Evolutionary conservation across 2,113 vertebrate species (phyloP), one percentile per base, ranked within the genome.

Genomic region (Microtus oregoni): DNA sequence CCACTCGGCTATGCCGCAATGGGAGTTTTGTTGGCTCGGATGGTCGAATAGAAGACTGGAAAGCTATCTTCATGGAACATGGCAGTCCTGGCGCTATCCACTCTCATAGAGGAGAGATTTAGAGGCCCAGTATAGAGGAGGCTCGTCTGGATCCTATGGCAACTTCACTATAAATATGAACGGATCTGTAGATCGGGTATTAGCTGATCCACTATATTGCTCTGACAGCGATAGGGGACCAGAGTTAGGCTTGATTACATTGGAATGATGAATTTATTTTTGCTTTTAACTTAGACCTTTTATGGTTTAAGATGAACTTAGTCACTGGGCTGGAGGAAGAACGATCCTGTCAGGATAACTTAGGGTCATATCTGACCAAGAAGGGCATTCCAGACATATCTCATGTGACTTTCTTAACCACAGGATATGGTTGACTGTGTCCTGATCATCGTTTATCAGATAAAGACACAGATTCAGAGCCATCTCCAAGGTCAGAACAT

Each of bases 41-140:
- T 98, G 97, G 90, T 47, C 98, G 85, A 96, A 97, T 96, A 97
- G 97, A 98, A 98, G 96, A 55, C 96, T 97, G 82, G 97, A 98
- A 97, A 97, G 96, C 91, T 98, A 96, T 85, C 89, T 94, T 97
- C 94, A 92, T 92, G 95, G 95, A 97, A 92, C 55, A 97, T 65
- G 97, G 96, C 91, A 97, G 86, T 96, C 78, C 65, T 87, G 93
- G 96, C 12, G 78, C 73, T 77, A 77, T 94, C 94, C 7, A 78
- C 94, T 94, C 96, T 89, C 63, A 81, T 90, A 97, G 88, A 41
- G 26, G 28, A 72, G 88, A 41, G 82, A 86, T 7, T 77, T n/a
- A 58, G 50, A 52, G 28, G 28, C 14, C 65, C 47, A 86, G 20
- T 2, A 50, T 6, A 72, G 87, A 91, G 35, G 83, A 86, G 22